phyloP scores from a whole-genome alignment of 2,797 vertebrate species.

The Lemur catta region DNA sequence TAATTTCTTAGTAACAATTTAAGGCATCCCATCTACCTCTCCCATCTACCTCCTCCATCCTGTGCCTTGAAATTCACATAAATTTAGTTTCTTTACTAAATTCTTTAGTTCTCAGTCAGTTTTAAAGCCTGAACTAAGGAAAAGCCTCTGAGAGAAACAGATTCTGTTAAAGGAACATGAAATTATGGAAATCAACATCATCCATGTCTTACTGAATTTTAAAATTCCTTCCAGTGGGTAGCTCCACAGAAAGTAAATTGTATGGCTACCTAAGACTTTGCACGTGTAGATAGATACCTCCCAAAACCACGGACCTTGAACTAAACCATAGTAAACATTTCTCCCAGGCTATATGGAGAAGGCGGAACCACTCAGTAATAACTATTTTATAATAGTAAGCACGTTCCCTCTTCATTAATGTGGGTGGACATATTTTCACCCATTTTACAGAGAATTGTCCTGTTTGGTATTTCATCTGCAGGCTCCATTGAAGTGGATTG shows the following conservation, averaged over 20 bases:
- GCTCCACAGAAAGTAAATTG: neutral
- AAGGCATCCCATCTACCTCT: neutral
- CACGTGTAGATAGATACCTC: neutral
- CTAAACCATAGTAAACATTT: neutral
- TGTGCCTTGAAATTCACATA: neutral
- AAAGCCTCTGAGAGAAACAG: neutral
- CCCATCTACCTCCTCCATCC: neutral
- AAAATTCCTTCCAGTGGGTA: neutral
- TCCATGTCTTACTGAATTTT: neutral
- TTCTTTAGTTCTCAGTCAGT: neutral
- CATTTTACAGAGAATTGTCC: neutral
- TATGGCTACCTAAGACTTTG: neutral
- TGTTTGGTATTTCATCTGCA: neutral
- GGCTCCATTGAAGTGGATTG: neutral
- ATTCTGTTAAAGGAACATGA: neutral
- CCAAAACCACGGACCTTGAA: neutral
- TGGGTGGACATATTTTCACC: neutral
- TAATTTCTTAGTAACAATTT: neutral
- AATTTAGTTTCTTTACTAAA: neutral
- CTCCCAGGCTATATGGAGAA: neutral
- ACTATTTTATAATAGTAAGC: neutral
- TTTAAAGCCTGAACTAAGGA: neutral
- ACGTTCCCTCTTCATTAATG: neutral
- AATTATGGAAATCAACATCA: neutral
- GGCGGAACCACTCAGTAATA: neutral